Evolutionary conservation across 64 coral and sea anemone species (phyloP).

Genomic region (Cladopsammia gracilis): DNA sequence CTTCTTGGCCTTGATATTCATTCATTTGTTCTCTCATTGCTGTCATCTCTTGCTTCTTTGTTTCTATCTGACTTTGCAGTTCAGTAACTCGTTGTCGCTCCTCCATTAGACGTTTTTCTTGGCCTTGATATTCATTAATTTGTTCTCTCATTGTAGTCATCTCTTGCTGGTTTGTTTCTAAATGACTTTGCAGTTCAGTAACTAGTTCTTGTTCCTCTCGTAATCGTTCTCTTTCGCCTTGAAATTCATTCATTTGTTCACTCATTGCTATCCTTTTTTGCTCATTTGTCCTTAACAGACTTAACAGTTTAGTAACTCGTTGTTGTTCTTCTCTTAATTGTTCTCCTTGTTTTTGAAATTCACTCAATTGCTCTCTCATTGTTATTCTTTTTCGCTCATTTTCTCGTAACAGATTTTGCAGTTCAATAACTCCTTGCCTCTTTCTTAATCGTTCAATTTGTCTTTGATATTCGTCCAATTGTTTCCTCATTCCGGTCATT

Average conservation of each 20-base stretch:
- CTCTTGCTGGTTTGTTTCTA: not conserved
- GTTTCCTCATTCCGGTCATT: not conserved
- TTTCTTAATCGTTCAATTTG: not conserved
- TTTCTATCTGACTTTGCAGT: not conserved
- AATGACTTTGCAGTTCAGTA: not conserved
- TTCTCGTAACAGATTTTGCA: not conserved
- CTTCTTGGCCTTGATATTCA: no score
- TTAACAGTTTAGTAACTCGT: not conserved
- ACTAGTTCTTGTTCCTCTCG: not conserved
- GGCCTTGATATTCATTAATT: no score
- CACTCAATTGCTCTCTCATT: not conserved
- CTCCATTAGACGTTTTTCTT: no score
- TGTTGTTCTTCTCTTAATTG: not conserved
- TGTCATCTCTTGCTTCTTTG: not conserved
- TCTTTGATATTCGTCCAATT: not conserved
- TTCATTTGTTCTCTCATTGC: no score
- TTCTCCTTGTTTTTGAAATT: not conserved
- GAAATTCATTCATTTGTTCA: not conserved
- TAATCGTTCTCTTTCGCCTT: no score
- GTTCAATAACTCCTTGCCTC: not conserved
- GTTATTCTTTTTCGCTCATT: not conserved
- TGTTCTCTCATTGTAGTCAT: not conserved
- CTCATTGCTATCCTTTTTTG: not conserved
- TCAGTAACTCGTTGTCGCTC: not conserved
- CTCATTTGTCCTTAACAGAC: not conserved